These are phyloP conservation scores for Struthidea cinerea DNA, from an alignment of 2,113 vertebrate genomes.

Conservation along the genomic window DNA sequence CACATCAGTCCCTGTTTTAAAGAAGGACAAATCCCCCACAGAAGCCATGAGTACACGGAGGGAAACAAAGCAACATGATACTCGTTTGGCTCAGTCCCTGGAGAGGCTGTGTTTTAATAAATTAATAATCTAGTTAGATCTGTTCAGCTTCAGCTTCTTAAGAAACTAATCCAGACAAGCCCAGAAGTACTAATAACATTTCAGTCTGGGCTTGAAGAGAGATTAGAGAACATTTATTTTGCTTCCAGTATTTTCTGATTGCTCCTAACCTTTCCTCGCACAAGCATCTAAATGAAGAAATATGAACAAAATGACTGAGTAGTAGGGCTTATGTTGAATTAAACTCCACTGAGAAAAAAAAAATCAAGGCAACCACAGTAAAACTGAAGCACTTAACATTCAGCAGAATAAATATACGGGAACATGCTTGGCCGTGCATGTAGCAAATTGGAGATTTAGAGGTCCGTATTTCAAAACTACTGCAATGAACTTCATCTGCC, in stretches of 20 bases:
- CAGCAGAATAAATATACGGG: neutral
- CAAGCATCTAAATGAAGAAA: neutral
- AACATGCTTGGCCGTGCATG: neutral
- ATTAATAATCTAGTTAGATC: slow-evolving; percentile 55
- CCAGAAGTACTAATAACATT: slow-evolving; percentile 11
- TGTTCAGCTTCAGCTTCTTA: slow-evolving; percentile 44
- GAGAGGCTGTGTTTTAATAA: slow-evolving; percentile 43
- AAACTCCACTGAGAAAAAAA: neutral
- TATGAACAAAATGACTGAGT: neutral
- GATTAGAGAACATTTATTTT: slow-evolving; percentile 41
- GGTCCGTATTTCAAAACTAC: neutral
- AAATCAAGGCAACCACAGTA: neutral
- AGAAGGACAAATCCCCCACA: neutral
- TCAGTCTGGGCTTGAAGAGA: slow-evolving; percentile 29
- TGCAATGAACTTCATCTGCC: neutral
- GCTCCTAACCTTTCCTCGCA: neutral
- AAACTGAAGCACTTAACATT: slow-evolving; percentile 22
- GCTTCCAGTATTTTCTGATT: neutral
- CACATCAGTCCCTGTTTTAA: neutral
- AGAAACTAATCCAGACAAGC: slow-evolving; percentile 49
- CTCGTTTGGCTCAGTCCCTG: neutral
- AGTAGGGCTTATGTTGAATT: neutral
- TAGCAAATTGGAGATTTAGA: neutral
- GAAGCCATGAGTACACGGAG: neutral
- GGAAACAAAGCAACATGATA: neutral